These are phyloP conservation scores for Damaliscus lunatus DNA, from an alignment of 2,113 vertebrate species.

Conservation along the genomic window DNA sequence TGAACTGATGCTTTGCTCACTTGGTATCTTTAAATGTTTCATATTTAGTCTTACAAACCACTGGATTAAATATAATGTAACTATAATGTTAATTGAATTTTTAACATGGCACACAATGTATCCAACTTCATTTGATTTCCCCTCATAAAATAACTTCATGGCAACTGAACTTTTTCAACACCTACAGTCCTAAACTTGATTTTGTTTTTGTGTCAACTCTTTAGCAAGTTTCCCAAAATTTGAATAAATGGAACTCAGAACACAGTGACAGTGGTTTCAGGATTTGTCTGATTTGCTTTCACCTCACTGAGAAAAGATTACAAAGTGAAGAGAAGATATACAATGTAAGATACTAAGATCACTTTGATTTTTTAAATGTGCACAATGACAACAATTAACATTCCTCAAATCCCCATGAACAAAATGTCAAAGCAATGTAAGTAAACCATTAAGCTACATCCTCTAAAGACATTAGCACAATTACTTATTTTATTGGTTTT, in stretches of 20 bases:
- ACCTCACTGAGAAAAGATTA: neutral
- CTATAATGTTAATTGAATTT: neutral
- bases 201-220: neutral
- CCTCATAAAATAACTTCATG: neutral
- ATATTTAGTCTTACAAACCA: neutral
- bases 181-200: neutral
- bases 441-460: slow-evolving; percentile 54
- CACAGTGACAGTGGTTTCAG: neutral
- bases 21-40: neutral
- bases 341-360: neutral
- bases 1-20: neutral
- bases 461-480: slow-evolving; percentile 53
- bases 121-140: neutral
- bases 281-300: neutral
- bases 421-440: slow-evolving; percentile 46
- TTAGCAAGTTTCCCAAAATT: neutral
- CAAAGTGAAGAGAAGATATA: neutral
- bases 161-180: neutral
- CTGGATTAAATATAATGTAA: neutral
- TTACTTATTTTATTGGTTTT: slow-evolving; percentile 58
- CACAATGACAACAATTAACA: slow-evolving; percentile 50
- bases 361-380: neutral
- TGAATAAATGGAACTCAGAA: neutral
- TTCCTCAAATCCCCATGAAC: slow-evolving; percentile 10
- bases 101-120: neutral